Evolutionary conservation across 2,113 vertebrate genomes (phyloP).

Genomic region (Chunga burmeisteri): DNA sequence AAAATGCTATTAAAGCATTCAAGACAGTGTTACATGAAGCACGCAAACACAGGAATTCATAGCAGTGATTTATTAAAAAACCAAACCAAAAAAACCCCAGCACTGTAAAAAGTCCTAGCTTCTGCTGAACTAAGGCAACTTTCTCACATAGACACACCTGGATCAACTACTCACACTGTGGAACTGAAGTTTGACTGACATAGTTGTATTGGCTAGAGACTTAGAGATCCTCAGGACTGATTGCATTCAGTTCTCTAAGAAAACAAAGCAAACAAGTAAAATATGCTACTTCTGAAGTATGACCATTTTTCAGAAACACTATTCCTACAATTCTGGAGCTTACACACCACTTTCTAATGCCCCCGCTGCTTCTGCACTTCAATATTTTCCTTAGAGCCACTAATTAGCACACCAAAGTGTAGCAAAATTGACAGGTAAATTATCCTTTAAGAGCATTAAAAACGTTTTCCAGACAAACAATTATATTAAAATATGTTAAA

Average conservation of each 20-base stretch:
- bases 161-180: not conserved
- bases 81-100: not conserved
- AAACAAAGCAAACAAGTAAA: not conserved
- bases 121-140: not conserved
- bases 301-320: not conserved
- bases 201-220: not conserved
- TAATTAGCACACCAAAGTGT: slow-evolving; percentile 74
- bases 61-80: not conserved
- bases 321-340: not conserved
- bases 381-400: slow-evolving; percentile 69
- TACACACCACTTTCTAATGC: not conserved
- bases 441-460: slow-evolving; percentile 73
- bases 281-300: not conserved
- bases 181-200: not conserved
- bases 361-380: slow-evolving; percentile 30
- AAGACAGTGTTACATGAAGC: not conserved
- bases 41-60: not conserved
- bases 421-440: slow-evolving; percentile 72
- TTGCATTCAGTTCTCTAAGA: not conserved
- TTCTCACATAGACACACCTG: not conserved
- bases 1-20: not conserved
- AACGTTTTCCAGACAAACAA: slow-evolving; percentile 64
- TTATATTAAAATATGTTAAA: slow-evolving; percentile 59
- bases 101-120: not conserved
- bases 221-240: not conserved